Percentiles rank a stretch among this genome's conserved stretches.
phyloP scores from a whole-genome alignment of 2,888 invertebrate species.

The Trachelus troglodyta region DNA sequence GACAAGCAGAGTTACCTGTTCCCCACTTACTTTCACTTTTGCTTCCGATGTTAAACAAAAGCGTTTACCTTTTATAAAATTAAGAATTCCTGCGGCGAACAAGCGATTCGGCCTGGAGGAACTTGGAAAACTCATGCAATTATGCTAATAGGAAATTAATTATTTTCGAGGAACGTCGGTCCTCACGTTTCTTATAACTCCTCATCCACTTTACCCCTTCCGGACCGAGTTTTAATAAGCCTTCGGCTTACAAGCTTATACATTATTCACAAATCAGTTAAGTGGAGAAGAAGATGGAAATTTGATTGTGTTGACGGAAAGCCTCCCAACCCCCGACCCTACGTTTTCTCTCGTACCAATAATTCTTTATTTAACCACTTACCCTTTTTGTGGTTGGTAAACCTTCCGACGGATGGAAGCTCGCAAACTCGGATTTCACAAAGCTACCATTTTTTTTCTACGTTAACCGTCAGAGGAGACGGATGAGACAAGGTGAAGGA shows the following conservation, averaged over 20 bases:
- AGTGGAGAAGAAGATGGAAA: conserved; percentile 11
- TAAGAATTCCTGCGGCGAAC: neutral
- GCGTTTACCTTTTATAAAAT: neutral
- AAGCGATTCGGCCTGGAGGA: neutral
- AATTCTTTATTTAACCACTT: neutral
- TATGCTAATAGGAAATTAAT: conserved; percentile 6
- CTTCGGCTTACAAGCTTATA: conserved; percentile 19
- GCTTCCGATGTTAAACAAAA: neutral
- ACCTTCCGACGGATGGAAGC: neutral
- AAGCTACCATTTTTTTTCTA: neutral
- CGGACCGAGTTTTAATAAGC: conserved; percentile 10
- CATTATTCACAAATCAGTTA: conserved; percentile 33
- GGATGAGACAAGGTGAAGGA: neutral
- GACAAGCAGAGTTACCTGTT: neutral
- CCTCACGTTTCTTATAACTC: neutral
- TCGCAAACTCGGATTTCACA: neutral
- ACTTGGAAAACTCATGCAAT: neutral
- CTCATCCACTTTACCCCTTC: neutral
- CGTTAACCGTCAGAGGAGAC: neutral
- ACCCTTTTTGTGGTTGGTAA: neutral
- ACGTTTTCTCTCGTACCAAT: neutral
- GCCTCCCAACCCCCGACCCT: neutral
- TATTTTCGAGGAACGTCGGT: neutral
- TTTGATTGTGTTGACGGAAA: conserved; percentile 20
- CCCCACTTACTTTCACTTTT: neutral